Base-by-base conservation (phyloP, 2,797 vertebrate species). In the Aselliscus stoliczkanus region DNA sequence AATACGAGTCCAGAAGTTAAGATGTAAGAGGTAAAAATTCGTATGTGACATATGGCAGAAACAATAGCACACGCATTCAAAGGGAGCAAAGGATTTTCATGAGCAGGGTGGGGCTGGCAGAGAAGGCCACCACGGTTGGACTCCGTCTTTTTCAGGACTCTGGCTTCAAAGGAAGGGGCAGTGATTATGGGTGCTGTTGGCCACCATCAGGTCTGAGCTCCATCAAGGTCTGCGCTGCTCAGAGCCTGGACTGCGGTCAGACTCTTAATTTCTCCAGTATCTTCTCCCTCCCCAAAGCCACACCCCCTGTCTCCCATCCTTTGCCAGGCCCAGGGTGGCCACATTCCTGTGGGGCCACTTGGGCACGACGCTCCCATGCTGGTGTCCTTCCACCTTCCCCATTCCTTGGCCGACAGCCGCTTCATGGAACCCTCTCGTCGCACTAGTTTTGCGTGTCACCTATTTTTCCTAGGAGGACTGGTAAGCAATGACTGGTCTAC, bases 41-140 rank as follows among this genome's bases (percentile, higher is more conserved):
- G 21, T 27, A 75, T 7, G 6, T 7, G 23, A 81, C 20, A 7
- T 47, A 64, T 3, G 67, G 60, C 27, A 87, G 67, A 92, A 86
- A 52, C 15, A 54, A 47, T 7, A 58, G 34, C 39, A 87, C 65
- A 93, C 23, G 62, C 20, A 31, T 37, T 77, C 29, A 50, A 44
- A 70, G 47, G 69, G 39, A 64, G 31, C 1, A 50, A 21, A 34
- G 29, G 44, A 29, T 42, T 89, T 60, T 69, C 67, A 11, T 72
- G 37, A 56, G 44, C 23, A 25, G 15, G 18, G 4, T 4, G 25
- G 34, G 15, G n/a, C 37, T 54, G 4, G 34, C 14, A 37, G 44
- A 60, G 29, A 58, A 39, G 18, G 65, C 5, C 17, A 2, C 9
- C 0, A 0, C 0, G 2, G 37, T 37, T 37, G 14, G 58, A 34